Percentiles rank a stretch among this genome's conserved stretches.
Evolutionary conservation across 2,797 vertebrate genomes (phyloP).

Genomic region (Glossophaga mutica): DNA sequence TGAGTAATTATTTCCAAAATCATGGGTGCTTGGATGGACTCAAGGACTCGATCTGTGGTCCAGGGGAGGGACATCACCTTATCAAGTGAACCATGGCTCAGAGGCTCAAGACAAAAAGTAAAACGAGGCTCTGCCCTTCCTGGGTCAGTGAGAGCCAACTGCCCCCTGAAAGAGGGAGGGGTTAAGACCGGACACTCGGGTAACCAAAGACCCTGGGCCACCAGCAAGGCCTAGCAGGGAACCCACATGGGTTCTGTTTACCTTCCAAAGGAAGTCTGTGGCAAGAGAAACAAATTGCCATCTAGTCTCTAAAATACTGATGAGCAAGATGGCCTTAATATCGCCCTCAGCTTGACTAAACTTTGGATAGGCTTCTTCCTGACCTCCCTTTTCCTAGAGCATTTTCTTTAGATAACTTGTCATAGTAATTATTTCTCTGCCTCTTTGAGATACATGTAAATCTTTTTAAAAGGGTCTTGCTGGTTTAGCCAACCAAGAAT

Average conservation of each 20-base stretch:
- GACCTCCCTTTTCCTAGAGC: not conserved
- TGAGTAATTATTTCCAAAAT: not conserved
- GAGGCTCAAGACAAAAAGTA: not conserved
- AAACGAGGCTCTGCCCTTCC: not conserved
- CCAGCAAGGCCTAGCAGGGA: not conserved
- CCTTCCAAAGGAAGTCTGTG: not conserved
- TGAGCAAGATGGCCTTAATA: not conserved
- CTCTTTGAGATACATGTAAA: not conserved
- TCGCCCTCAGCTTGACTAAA: not conserved
- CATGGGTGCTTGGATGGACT: not conserved
- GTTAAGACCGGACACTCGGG: not conserved
- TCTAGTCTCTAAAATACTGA: not conserved
- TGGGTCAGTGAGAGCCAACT: not conserved
- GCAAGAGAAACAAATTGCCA: not conserved
- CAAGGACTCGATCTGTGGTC: not conserved
- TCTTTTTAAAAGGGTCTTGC: not conserved
- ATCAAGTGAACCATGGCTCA: not conserved
- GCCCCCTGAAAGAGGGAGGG: not conserved
- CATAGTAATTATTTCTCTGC: not conserved
- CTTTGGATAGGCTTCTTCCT: not conserved
- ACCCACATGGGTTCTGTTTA: not conserved
- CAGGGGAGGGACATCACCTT: not conserved
- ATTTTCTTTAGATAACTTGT: constrained; percentile 1
- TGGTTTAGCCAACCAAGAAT: not conserved
- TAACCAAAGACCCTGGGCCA: not conserved